Conservation (phyloP, 2,888 invertebrate genomes). For the Busseola fusca region DNA sequence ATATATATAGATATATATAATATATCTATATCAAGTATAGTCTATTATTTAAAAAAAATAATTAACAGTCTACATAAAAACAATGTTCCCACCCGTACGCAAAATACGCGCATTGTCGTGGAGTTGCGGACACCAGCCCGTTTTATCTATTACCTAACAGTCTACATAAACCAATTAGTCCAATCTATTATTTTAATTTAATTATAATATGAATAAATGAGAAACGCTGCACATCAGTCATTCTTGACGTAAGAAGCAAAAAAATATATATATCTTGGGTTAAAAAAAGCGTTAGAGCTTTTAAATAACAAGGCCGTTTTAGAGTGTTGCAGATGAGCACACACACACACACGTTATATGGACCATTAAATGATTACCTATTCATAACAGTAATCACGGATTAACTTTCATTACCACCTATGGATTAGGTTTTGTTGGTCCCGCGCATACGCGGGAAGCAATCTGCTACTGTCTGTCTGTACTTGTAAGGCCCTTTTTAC, state of each 20-base stretch:
- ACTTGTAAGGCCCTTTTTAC: not conserved
- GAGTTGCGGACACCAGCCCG: too few relatives aligned
- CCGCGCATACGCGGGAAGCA: not conserved
- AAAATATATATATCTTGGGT: not conserved
- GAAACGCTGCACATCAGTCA: not conserved
- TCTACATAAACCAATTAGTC: not conserved
- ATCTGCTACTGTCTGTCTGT: not conserved
- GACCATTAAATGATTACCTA: slow-evolving; percentile 21
- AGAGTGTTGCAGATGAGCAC: slow-evolving; percentile 34
- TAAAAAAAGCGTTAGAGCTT: slow-evolving; percentile 37
- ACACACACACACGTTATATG: slow-evolving; percentile 34
- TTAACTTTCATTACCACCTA: not conserved
- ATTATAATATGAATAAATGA: slow-evolving; percentile 12
- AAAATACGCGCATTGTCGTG: too few relatives aligned
- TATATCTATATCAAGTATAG: too few relatives aligned
- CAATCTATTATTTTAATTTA: slow-evolving; percentile 2
- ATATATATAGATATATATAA: too few relatives aligned
- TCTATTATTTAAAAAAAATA: slow-evolving; percentile 1
- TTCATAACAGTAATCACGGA: slow-evolving; percentile 3
- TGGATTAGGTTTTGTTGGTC: not conserved
- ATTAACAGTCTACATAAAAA: slow-evolving; percentile 6
- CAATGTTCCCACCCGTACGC: too few relatives aligned
- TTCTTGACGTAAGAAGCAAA: slow-evolving; percentile 19
- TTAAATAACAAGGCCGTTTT: slow-evolving; percentile 54
- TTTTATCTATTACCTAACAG: too few relatives aligned